A percentile compares a stretch with the other conserved stretches of the same genome.
Evolutionary conservation across 1,140 invertebrate species (phyloP).

Genomic region (Bombyx mandarina): DNA sequence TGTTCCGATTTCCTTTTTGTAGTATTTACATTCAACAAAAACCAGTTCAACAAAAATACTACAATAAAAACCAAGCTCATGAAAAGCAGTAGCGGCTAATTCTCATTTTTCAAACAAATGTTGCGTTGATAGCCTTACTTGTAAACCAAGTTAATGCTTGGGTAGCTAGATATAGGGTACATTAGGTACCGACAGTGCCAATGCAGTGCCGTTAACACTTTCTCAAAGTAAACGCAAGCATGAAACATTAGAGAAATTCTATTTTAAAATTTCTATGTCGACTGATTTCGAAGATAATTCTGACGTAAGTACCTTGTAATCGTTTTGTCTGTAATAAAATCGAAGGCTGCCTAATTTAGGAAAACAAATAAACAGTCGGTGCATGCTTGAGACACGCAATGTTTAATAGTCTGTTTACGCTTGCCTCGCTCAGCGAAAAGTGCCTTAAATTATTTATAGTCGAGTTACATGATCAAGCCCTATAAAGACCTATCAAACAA

Average conservation of each 20-base stretch:
- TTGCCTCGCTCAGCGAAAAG: constrained; percentile 44
- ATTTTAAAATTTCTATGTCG: constrained; percentile 8
- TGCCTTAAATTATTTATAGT: constrained; percentile 48
- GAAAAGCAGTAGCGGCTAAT: no score
- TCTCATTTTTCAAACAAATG: no score
- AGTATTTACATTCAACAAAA: no score
- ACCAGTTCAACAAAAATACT: no score
- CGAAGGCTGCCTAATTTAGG: constrained; percentile 23
- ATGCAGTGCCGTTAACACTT: constrained; percentile 34
- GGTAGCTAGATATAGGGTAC: neutral
- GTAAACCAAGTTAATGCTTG: neutral
- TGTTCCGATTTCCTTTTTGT: no score
- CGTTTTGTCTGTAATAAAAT: constrained; percentile 21
- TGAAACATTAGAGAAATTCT: neutral
- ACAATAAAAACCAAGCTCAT: no score
- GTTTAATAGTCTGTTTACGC: constrained; percentile 59
- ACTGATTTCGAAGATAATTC: constrained; percentile 18
- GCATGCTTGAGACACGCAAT: constrained; percentile 43
- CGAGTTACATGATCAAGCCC: constrained; percentile 52
- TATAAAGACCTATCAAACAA: constrained; percentile 52
- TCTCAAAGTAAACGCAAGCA: neutral
- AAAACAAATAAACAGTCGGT: constrained; percentile 22
- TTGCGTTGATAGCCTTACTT: no score
- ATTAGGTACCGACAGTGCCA: constrained; percentile 7
- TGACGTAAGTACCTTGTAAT: constrained; percentile 25